These are phyloP conservation scores for Mystacornis crossleyi DNA, from an alignment of 2,113 vertebrate species.

Conservation along the genomic window DNA sequence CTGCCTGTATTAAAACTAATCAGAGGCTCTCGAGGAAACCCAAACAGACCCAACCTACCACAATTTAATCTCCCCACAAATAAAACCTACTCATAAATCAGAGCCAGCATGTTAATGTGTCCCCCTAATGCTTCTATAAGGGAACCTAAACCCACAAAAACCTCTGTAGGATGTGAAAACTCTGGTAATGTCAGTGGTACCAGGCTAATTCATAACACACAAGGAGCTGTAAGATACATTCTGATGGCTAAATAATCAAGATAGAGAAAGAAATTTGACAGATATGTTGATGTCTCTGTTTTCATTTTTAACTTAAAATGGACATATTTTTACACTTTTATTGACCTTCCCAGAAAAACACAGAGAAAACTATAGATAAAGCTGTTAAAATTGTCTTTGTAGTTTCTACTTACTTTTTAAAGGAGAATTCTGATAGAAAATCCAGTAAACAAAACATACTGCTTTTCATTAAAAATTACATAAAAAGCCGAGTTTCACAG, in stretches of 20 bases:
- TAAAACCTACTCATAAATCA: slow-evolving; percentile 50
- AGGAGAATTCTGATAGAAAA: neutral
- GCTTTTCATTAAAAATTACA: neutral
- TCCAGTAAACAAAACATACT: neutral
- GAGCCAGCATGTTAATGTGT: neutral
- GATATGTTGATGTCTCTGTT: neutral
- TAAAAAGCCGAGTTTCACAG: neutral
- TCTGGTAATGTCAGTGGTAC: neutral
- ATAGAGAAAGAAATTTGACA: neutral
- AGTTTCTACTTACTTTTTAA: neutral
- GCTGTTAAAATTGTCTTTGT: neutral
- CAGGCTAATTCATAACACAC: neutral
- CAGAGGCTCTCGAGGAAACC: slow-evolving; percentile 1
- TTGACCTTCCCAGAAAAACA: neutral
- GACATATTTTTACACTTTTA: neutral
- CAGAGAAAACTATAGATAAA: neutral
- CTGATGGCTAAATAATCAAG: neutral
- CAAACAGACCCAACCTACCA: slow-evolving; percentile 5
- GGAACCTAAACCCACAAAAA: slow-evolving; percentile 18
- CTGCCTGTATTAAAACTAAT: slow-evolving; percentile 25
- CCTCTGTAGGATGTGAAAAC: neutral
- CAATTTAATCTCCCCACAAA: slow-evolving; percentile 34
- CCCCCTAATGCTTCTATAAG: neutral
- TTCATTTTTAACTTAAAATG: neutral
- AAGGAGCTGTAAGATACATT: neutral